Base-by-base conservation (phyloP, 2,113 vertebrate species). In the Trinectes maculatus region DNA sequence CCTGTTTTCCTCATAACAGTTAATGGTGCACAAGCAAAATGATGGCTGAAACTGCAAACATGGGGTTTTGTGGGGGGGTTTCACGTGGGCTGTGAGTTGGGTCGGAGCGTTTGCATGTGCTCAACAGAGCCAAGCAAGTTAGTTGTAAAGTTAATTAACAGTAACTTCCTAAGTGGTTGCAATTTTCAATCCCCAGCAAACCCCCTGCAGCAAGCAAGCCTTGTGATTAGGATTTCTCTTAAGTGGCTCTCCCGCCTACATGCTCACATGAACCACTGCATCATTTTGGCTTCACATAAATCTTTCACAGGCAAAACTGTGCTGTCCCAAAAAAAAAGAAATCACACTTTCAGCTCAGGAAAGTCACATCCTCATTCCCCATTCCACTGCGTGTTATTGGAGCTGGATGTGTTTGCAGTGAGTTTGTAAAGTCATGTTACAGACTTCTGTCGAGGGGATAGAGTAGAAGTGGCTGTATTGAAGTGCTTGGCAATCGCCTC, bases 171-270 rank as follows among this genome's bases (percentile, higher is more conserved):
- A 68, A 82, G 70, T 80, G 63, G 57, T 59, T 74, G 61, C 56
- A 65, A 71, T 73, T 78, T 83, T 58, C 74, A 83, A 77, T 64
- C 55, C 66, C 42, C 52, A 59, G 57, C 57, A 59, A 75, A 65
- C 52, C 61, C 71, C 76, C 68, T 42, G 24, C 64, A 77, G 49
- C 40, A 57, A 60, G 71, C 68, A 12, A 76, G 48, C 61, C 37
- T 71, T 74, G 55, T 79, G 79, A 84, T 87, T 71, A 71, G 77
- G 77, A 83, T 77, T 76, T 74, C 77, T 79, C 67, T 43, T 64
- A 70, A 86, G 77, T 77, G 61, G 31, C 58, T 74, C 53, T 57
- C 54, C 68, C 51, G 57, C 82, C 58, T 48, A 77, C 74, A 9
- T 44, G 53, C 49, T 66, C 43, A 34, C 37, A 76, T 75, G 75